Evolutionary conservation across 1,140 invertebrate species (phyloP).

Genomic region (Nomia melanderi): DNA sequence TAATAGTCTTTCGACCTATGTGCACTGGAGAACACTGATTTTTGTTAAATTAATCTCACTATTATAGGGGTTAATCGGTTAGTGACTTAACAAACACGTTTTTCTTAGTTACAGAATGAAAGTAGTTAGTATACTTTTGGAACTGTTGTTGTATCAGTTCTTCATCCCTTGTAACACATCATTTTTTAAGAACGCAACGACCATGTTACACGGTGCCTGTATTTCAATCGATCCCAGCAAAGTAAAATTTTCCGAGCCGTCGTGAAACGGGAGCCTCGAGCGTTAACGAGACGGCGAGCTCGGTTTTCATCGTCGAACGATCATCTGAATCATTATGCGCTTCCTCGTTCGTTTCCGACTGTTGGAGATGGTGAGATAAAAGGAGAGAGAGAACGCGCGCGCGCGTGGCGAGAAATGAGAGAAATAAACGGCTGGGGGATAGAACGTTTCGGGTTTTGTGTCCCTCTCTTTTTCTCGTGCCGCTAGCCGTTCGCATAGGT

Average conservation of each 20-base stretch:
- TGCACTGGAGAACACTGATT: no score
- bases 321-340: slow-evolving; percentile 47
- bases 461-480: slow-evolving; percentile 24
- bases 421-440: slow-evolving; percentile 22
- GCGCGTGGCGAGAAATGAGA: neutral
- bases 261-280: neutral
- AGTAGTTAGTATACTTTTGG: no score
- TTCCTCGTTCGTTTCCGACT: slow-evolving; percentile 15
- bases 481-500: slow-evolving; percentile 52
- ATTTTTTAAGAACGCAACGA: no score
- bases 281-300: neutral
- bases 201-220: no score
- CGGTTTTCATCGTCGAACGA: slow-evolving; percentile 13
- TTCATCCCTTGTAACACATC: no score
- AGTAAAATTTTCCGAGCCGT: neutral
- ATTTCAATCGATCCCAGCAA: neutral
- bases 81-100: no score
- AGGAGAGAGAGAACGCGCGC: neutral
- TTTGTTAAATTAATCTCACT: no score
- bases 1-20: no score
- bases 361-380: neutral
- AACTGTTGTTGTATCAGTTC: no score
- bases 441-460: slow-evolving; percentile 23
- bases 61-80: no score
- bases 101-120: no score